phyloP scores from a whole-genome alignment of 2,888 invertebrate species.

The Tipula confusa region DNA sequence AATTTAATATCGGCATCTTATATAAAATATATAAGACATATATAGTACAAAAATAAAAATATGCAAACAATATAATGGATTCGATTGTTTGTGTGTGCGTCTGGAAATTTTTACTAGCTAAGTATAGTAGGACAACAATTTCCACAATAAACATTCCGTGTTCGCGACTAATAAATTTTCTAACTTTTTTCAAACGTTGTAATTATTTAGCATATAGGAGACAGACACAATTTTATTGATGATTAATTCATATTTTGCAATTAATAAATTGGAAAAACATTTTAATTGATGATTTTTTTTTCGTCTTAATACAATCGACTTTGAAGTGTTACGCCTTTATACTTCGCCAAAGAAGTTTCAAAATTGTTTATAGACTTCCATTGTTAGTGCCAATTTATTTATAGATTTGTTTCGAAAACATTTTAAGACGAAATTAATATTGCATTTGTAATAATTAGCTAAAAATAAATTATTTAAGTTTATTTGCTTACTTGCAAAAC shows the following conservation, averaged over 20 bases:
- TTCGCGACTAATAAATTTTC: background rate
- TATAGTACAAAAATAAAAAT: background rate
- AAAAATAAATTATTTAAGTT: too few species aligned
- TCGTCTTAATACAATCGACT: background rate
- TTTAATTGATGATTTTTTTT: background rate
- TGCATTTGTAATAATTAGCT: too few species aligned
- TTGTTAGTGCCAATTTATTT: too few species aligned
- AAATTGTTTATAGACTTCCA: too few species aligned
- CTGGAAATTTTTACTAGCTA: background rate
- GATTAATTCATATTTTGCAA: background rate
- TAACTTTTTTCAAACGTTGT: background rate
- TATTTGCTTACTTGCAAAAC: too few species aligned
- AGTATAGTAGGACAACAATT: background rate
- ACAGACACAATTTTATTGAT: background rate
- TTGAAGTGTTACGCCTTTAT: background rate
- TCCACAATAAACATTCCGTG: background rate
- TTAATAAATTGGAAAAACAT: background rate
- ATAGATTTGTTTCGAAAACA: too few species aligned
- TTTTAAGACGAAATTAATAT: too few species aligned
- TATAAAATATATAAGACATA: background rate
- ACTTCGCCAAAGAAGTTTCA: background rate
- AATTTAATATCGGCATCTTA: constrained; percentile 3
- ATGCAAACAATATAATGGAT: background rate
- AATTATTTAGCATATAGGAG: background rate
- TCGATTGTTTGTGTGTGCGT: background rate